Percentiles rank a stretch among this genome's conserved stretches.
Conservation (phyloP, 1,140 invertebrate genomes). For the Coboldia fuscipes region DNA sequence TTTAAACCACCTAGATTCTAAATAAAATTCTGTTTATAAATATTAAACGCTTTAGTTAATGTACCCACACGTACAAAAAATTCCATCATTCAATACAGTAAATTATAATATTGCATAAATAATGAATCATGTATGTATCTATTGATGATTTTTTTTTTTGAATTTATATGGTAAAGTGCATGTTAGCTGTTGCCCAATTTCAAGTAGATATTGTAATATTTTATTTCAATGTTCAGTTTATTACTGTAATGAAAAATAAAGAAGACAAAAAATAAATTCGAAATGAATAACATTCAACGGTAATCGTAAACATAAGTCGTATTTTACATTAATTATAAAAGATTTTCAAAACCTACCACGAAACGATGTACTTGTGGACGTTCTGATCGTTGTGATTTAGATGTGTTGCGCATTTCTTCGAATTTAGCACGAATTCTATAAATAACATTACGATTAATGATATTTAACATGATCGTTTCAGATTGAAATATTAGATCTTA, state of each 20-base stretch:
- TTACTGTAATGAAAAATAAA: neutral
- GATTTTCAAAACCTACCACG: conserved; percentile 38
- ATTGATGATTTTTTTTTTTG: neutral
- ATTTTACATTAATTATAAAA: neutral
- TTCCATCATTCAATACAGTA: too few relatives aligned
- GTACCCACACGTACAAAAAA: too few relatives aligned
- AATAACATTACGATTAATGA: conserved; percentile 6
- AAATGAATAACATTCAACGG: neutral
- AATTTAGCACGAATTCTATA: conserved; percentile 58
- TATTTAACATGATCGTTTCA: neutral
- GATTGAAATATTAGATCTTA: conserved; percentile 22
- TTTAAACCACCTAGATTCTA: too few relatives aligned
- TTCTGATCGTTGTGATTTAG: conserved; percentile 24
- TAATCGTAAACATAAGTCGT: neutral
- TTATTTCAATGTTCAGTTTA: neutral
- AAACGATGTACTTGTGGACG: conserved; percentile 60
- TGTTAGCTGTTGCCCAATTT: neutral
- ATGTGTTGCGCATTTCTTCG: conserved; percentile 45
- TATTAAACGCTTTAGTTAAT: too few relatives aligned
- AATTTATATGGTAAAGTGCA: neutral
- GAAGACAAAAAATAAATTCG: too few relatives aligned
- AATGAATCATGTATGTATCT: too few relatives aligned
- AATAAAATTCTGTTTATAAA: too few relatives aligned
- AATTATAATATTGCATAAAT: too few relatives aligned
- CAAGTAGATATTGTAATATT: neutral